Conservation (phyloP, 1,140 invertebrate genomes). For the Acromyrmex charruanus region DNA sequence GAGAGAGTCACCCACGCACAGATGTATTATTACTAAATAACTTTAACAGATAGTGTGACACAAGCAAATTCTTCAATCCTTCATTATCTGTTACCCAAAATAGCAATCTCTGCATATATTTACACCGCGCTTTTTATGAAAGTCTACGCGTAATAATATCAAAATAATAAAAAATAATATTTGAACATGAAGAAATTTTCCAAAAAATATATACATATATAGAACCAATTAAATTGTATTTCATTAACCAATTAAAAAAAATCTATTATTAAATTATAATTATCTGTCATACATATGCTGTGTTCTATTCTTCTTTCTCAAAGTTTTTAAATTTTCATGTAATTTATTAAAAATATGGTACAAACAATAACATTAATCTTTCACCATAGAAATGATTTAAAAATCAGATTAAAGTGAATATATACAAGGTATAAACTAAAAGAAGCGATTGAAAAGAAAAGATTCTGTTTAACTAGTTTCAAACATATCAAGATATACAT, state of each 20-base stretch:
- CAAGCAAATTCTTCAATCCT: neutral
- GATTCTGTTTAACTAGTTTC: neutral
- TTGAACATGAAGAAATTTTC: neutral
- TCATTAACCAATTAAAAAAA: neutral
- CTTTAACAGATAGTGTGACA: slow-evolving; percentile 10
- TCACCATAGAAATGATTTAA: neutral
- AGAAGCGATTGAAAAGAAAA: neutral
- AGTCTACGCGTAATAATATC: neutral
- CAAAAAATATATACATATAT: slow-evolving; percentile 6
- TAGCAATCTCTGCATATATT: neutral
- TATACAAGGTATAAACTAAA: neutral
- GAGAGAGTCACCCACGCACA: slow-evolving; percentile 48
- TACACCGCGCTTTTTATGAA: neutral
- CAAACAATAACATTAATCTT: neutral
- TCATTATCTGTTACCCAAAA: slow-evolving; percentile 19
- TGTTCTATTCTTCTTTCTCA: neutral
- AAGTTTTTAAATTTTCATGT: neutral
- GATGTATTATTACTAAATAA: slow-evolving; percentile 30
- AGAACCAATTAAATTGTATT: neutral
- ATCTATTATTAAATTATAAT: neutral
- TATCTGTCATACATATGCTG: neutral
- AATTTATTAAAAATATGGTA: neutral
- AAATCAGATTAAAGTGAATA: neutral
- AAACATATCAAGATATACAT: neutral
- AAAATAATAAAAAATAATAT: neutral